Evolutionary conservation across 1,140 invertebrate genomes (phyloP).

Genomic region (Macrostomum lignano): DNA sequence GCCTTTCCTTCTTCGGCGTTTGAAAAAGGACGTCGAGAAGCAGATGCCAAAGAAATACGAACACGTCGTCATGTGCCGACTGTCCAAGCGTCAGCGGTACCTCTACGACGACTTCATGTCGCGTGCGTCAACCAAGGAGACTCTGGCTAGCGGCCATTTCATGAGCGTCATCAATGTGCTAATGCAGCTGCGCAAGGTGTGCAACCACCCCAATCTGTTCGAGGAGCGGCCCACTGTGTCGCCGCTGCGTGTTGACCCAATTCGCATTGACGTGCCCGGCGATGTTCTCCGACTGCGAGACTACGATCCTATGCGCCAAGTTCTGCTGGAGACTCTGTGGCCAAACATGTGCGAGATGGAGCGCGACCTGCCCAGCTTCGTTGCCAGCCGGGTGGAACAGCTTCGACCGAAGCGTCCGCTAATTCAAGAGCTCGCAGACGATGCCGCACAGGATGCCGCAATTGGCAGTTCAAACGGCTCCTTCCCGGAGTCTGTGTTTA

Average conservation of each 20-base stretch:
- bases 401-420: no score
- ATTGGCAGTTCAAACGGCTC: no score
- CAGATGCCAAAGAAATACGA: constrained; percentile 98
- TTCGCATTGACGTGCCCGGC: constrained; percentile 2
- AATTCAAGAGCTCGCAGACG: no score
- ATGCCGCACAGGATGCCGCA: no score
- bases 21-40: constrained; percentile 93
- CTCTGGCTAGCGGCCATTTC: constrained; percentile 67
- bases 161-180: constrained; percentile 91
- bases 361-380: no score
- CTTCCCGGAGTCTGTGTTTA: no score
- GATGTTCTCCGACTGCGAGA: no score
- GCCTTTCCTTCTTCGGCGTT: constrained; percentile 69
- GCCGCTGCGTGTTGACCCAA: constrained; percentile 37
- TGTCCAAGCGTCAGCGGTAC: constrained; percentile 82
- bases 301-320: no score
- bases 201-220: constrained; percentile 97
- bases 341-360: no score
- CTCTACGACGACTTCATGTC: constrained; percentile 99
- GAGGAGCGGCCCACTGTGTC: constrained; percentile 75
- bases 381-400: no score
- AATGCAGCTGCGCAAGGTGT: constrained; percentile 96
- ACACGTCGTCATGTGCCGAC: constrained; percentile 70
- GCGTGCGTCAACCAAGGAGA: constrained; percentile 74
- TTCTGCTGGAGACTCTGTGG: no score